A percentile compares a stretch with the other conserved stretches of the same genome.
phyloP scores from a whole-genome alignment of 2,797 vertebrate species.

The Agapornis canus region DNA sequence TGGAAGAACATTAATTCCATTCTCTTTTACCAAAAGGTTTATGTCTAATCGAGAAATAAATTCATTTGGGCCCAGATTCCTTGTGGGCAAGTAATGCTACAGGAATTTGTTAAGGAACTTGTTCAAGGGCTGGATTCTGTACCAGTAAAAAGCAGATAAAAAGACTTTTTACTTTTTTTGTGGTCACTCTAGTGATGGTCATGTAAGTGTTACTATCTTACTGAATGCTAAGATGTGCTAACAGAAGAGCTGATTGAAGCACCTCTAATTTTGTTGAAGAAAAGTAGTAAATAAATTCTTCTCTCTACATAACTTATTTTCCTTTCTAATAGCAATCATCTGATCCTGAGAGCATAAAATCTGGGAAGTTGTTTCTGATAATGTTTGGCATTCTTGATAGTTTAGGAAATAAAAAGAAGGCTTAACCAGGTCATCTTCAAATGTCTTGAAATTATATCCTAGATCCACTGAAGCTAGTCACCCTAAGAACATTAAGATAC shows the following conservation, averaged over 20 bases:
- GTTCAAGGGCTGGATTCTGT: background rate
- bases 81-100: background rate
- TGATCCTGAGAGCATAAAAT: background rate
- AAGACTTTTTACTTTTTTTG: background rate
- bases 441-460: background rate
- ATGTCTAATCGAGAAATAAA: background rate
- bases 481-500: background rate
- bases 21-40: background rate
- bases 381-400: background rate
- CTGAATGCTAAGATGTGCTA: background rate
- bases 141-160: background rate
- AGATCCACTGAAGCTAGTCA: background rate
- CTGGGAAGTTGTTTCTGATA: background rate
- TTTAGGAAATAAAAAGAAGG: background rate
- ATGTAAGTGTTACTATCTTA: background rate
- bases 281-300: background rate
- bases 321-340: background rate
- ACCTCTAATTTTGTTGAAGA: background rate
- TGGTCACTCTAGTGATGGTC: background rate
- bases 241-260: background rate
- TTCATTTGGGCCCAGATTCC: background rate
- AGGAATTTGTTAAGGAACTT: background rate
- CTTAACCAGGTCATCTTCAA: slow-evolving; percentile 19
- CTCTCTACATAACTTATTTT: background rate
- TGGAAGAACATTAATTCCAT: background rate